Percentiles rank a stretch among this genome's conserved stretches.
phyloP scores from a whole-genome alignment of 2,888 invertebrate genomes.

The Coelinius sp. region DNA sequence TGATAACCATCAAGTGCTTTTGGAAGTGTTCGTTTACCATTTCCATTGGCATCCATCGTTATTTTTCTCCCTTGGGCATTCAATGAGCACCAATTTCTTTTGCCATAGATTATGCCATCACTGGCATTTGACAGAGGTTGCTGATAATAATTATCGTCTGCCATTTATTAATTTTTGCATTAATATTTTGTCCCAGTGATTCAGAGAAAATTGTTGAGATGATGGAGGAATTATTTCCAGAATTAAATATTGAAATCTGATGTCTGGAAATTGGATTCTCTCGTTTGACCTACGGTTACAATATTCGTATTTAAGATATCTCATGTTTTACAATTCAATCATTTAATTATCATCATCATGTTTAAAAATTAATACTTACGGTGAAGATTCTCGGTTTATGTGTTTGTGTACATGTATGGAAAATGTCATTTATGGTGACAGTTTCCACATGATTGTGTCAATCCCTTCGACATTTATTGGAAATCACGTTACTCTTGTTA shows the following conservation, averaged over 20 bases:
- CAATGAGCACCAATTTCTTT: background rate
- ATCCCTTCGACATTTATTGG: too few species aligned
- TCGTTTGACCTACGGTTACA: too few species aligned
- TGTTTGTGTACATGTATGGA: background rate
- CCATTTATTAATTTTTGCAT: background rate
- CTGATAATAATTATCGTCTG: background rate
- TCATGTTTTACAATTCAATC: too few species aligned
- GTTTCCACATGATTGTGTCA: background rate
- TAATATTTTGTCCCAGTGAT: background rate
- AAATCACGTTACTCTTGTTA: too few species aligned
- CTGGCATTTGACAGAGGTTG: background rate
- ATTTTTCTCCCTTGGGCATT: background rate
- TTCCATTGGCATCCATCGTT: slow-evolving; percentile 44
- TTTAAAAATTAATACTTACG: too few species aligned
- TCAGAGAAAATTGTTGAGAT: background rate
- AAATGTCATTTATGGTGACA: background rate
- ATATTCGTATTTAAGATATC: too few species aligned
- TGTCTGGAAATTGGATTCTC: too few species aligned
- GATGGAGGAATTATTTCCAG: background rate
- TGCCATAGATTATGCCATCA: background rate
- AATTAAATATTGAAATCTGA: too few species aligned
- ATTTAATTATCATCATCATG: too few species aligned
- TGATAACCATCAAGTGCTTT: slow-evolving; percentile 76
- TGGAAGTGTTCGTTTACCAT: slow-evolving; percentile 76
- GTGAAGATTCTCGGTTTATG: background rate